These are phyloP conservation scores for Petrocephalus schoutedeni DNA, from an alignment of 2,797 vertebrate species.

Conservation along the genomic window DNA sequence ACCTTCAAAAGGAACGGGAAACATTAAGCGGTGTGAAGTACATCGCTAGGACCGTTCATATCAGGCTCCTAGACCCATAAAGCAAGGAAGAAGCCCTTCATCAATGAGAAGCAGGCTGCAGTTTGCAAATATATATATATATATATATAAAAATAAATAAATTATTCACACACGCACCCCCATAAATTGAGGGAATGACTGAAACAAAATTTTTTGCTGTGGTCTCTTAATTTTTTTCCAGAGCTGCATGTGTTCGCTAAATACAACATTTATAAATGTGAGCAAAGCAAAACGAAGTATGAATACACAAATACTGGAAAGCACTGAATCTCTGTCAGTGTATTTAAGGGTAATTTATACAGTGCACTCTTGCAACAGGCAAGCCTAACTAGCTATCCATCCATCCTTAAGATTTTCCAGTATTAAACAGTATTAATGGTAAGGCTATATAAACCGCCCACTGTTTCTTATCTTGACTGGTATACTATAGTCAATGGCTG, in stretches of 20 bases:
- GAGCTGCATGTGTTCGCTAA: not conserved
- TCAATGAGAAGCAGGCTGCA: too few species aligned
- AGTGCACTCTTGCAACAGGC: not conserved
- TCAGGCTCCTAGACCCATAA: too few species aligned
- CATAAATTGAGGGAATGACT: too few species aligned
- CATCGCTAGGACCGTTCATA: too few species aligned
- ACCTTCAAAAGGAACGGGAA: too few species aligned
- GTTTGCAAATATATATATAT: too few species aligned
- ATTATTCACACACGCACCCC: too few species aligned
- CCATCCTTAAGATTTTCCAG: not conserved
- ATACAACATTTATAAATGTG: not conserved
- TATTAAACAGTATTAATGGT: not conserved
- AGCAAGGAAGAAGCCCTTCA: too few species aligned
- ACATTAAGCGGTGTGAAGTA: too few species aligned
- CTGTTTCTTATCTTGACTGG: not conserved
- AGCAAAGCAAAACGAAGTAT: not conserved
- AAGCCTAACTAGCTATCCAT: not conserved
- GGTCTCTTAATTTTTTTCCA: too few species aligned
- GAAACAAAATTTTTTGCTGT: too few species aligned
- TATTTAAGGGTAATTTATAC: not conserved
- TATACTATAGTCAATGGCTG: not conserved
- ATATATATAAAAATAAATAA: too few species aligned
- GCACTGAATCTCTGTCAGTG: not conserved
- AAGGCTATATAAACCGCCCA: not conserved
- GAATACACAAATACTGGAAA: not conserved